Percentiles rank a stretch among this genome's conserved stretches.
Evolutionary conservation across 2,113 vertebrate genomes (phyloP).

Genomic region (Atlantisia rogersi): DNA sequence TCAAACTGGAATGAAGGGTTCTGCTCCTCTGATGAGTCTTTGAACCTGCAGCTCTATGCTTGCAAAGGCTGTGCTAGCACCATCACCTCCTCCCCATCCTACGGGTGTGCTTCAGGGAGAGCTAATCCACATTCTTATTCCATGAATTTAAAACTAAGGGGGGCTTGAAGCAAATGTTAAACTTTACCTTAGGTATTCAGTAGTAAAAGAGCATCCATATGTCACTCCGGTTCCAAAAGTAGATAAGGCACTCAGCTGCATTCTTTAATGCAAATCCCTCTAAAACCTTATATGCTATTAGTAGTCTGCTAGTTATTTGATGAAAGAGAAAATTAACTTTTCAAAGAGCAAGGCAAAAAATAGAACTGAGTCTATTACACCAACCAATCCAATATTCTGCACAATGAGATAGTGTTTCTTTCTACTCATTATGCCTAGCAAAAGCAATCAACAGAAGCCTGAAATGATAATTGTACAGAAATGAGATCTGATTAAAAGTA

Average conservation of each 20-base stretch:
- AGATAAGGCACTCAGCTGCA: constrained; percentile 67
- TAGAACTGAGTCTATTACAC: constrained; percentile 62
- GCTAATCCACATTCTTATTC: constrained; percentile 45
- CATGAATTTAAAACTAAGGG: constrained; percentile 53
- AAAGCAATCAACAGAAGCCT: constrained; percentile 70
- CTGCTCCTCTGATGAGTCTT: constrained; percentile 24
- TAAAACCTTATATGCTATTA: constrained; percentile 71
- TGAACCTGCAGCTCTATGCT: constrained; percentile 9
- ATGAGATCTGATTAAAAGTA: constrained; percentile 71
- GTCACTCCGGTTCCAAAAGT: constrained; percentile 60
- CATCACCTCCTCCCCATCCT: background rate
- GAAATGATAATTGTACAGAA: constrained; percentile 71
- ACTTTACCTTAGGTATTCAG: constrained; percentile 64
- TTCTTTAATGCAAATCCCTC: constrained; percentile 72
- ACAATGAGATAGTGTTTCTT: constrained; percentile 73
- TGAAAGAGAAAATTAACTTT: constrained; percentile 76
- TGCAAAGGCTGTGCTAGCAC: constrained; percentile 5
- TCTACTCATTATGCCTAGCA: constrained; percentile 55
- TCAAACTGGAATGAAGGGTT: background rate
- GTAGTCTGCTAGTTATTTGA: constrained; percentile 66
- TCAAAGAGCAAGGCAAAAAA: constrained; percentile 68
- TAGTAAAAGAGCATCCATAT: constrained; percentile 56
- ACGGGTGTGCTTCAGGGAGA: background rate
- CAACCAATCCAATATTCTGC: constrained; percentile 68
- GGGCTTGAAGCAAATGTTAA: constrained; percentile 34